Evolutionary conservation across 2,113 vertebrate genomes (phyloP), one percentile per base, ranked within the genome.

Genomic region (Naja naja): DNA sequence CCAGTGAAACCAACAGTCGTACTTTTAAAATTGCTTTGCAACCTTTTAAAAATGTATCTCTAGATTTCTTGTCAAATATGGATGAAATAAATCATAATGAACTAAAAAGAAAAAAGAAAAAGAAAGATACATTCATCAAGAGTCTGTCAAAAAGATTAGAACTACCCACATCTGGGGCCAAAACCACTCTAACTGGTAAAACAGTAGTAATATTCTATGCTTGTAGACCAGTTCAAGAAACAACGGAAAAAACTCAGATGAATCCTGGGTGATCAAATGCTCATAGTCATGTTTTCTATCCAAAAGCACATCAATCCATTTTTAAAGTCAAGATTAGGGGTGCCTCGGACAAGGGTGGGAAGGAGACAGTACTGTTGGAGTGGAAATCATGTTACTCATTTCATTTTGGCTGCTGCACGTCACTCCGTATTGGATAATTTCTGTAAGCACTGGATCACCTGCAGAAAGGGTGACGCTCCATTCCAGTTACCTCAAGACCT

Each of bases 401-500:
- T 74, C 16, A 39, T 20, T 74, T 5, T 74, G 69, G 14, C 16
- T 20, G 5, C n/a, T 34, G 69, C 16, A 34, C 2, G 20, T 74
- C n/a, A 74, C 16, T 34, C 69, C 16, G 34, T 34, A 39, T 74
- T n/a, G 12, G 64, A 34, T 74, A 34, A 74, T 74, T 34, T 74
- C 14, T 34, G 16, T 34, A 74, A 74, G 69, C 69, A 3, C 2
- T 39, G 8, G 23, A n/a, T 11, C 45, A 10, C 27, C 8, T 34
- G 7, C 20, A 22, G n/a, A 47, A 90, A 45, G 30, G 49, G 30
- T 30, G 10, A 47, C 22, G 22, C 9, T 7, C 2, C n/a, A 45
- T 85, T 47, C 52, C 39, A 55, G 1, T 94, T 95, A 96, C 96
- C 95, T 96, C 18, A 27, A 11, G 14, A 43, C 5, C 27, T 20